These are phyloP conservation scores for Cyanistes caeruleus DNA, from an alignment of 2,113 vertebrate genomes.

Conservation along the genomic window DNA sequence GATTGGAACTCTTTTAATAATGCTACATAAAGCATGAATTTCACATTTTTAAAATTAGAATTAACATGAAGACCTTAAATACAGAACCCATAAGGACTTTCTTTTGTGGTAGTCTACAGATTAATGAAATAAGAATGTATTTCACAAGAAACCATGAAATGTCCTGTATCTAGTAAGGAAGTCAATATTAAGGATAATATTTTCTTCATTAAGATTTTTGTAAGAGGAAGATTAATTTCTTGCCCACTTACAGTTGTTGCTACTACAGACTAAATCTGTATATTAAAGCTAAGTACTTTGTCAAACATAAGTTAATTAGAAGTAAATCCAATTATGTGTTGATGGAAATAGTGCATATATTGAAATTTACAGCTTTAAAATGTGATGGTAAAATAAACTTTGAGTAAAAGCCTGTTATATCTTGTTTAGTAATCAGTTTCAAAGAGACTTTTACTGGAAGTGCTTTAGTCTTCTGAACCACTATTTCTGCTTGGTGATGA, in stretches of 20 bases:
- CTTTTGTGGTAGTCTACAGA: not conserved
- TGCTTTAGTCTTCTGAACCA: not conserved
- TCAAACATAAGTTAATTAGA: conserved; percentile 64
- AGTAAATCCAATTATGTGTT: conserved; percentile 62
- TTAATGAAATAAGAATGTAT: not conserved
- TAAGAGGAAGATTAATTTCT: conserved; percentile 45
- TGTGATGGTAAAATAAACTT: conserved; percentile 47
- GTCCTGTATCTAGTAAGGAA: not conserved
- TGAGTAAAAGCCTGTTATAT: not conserved
- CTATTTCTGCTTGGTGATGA: not conserved
- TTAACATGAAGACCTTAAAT: not conserved
- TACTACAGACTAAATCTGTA: conserved; percentile 16
- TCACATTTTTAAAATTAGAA: not conserved
- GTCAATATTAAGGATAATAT: not conserved
- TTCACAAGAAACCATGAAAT: not conserved
- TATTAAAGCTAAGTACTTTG: conserved; percentile 62
- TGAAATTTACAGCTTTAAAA: conserved; percentile 59
- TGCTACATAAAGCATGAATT: not conserved
- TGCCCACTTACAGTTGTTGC: conserved; percentile 34
- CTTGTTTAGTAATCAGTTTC: conserved; percentile 28
- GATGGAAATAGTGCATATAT: conserved; percentile 27
- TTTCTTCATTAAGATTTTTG: conserved; percentile 32
- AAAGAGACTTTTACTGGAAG: conserved; percentile 8
- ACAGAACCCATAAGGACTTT: not conserved
- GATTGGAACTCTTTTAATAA: conserved; percentile 8